Evolutionary conservation across 2,888 invertebrate genomes (phyloP), one percentile per base, ranked within the genome.

Genomic region (Ormyrus nitidulus): DNA sequence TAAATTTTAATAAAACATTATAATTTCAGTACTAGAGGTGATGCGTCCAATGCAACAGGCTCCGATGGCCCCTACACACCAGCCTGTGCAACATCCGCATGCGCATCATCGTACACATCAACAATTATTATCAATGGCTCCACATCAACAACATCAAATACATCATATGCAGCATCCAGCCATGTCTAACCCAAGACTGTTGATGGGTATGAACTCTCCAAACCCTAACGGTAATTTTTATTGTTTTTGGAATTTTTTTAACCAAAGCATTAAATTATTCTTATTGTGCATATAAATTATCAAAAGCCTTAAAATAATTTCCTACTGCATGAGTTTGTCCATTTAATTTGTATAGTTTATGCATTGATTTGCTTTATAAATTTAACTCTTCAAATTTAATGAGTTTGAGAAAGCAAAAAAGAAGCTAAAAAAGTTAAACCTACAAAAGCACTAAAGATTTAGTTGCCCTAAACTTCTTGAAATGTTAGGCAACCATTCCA

Each of bases 171-270:
- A 88, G 84, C 90, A 90, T 83, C 86, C 89, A 64, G 87, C 87
- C 75, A 87, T 89, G 72, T 86, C 89, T 10, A 90, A 89, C 65
- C 87, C 84, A 75, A 91, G 91, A 84, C 92, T 93, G 90, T 87
- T 93, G 86, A 92, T 93, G 91, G 92, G 92, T 85, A 91, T 92
- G 86, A 92, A 87, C 87, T 89, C 87, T 86, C 91, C 85, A 88
- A 91, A 85, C 88, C 89, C 84, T 53, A 87, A 87, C 64, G 85
- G 88, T 87, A 84, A 72, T 85, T 84, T 80, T 72, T 34, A 13
- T 46, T 72, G 19, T 34, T 10, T 61, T 56, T n/a, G 10, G 34
- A 0, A 58, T 51, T 4, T 51, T 46, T 56, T 13, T 61, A 6
- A 46, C 61, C 66, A 9, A 49, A n/a, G 11, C 34, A 69, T 48